Base-by-base conservation (phyloP, 2,888 invertebrate species). In the Toxonevra muliebris region DNA sequence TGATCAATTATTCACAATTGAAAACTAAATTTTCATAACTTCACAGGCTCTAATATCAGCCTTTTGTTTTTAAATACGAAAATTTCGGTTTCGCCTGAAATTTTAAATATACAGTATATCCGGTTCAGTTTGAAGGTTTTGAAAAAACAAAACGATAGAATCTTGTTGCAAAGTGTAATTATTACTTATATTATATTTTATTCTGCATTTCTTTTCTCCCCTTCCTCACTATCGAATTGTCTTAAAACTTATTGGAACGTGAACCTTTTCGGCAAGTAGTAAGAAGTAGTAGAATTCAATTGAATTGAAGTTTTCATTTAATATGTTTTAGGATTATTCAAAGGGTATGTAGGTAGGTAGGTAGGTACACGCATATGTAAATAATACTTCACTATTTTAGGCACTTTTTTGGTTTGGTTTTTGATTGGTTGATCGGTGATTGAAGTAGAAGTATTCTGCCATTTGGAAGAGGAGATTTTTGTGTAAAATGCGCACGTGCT, bases 401-500 rank as follows among this genome's bases (percentile, higher is more conserved):
- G 67, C 59, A 54, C 68, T 68, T 64, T 12, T 63, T 53, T 30
- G 17, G 30, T 54, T 64, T 30, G 7, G 10, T 45, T 57, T 54
- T 52, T 70, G 60, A 66, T 68, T 65, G 65, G 61, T 65, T 52
- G 65, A 68, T 61, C 64, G 43, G 60, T 30, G 30, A 30, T 30
- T 30, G 3, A 30, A 30, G 30, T 30, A 30, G 30, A 30, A 30
- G 30, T 30, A 30, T 30, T 30, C 30, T 30, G 30, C 30, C 30
- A 30, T 30, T 30, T 2, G 30, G 30, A 30, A 30, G 30, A 30
- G 7, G 30, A 30, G 30, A 30, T 30, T 30, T 30, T 30, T 30
- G n/a, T 30, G 30, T 65, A 72, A 73, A 74, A 71, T 71, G 77
- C 80, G 82, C 82, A 82, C 82, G 82, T 82, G 82, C 82, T 83